Evolutionary conservation across 2,797 vertebrate species (phyloP), one percentile per base, ranked within the genome.

Genomic region (Gorsachius magnificus): DNA sequence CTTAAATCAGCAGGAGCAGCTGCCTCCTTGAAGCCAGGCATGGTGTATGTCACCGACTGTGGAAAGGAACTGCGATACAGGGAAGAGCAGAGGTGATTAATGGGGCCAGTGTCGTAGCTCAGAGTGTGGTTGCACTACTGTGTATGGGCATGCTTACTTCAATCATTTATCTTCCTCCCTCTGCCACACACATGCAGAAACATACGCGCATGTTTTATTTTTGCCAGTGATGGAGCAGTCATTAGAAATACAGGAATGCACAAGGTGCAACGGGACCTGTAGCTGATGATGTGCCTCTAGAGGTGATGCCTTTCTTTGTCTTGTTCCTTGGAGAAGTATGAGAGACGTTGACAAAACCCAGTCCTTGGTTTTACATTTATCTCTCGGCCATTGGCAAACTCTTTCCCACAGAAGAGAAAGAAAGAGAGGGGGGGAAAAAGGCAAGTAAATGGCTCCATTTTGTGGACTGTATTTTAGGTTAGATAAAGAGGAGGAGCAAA

Each of bases 1-100:
- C 77, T 96, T 97, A 97, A 97, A 96, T 97, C 94, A 97, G 58
- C 87, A 81, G 87, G 77, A 96, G 78, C 96, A 93, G 97, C 95
- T 97, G 95, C 95, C 85, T 96, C 33, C 61, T 94, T 82, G 64
- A 71, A 97, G 87, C 90, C 86, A 95, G 93, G 93, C 96, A 95
- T 97, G 96, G 95, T 94, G 69, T 95, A 65, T 94, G 93, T 97
- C 97, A 96, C 76, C 2, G 26, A 3, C 86, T 88, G 88, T 68
- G 94, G 95, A 93, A 97, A 96, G 92, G 76, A 93, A 46, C 88
- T 45, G 89, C 3, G n/a, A 72, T 78, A 18, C 48, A 78, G 66
- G 54, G 81, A 89, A 80, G 94, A 89, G 88, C 8, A 0, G 85
- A n/a, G 71, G 86, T 97, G 95, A 97, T 98, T 95, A 94, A 97